Conservation (phyloP, 2,797 vertebrate species). For the Hippoglossus hippoglossus region DNA sequence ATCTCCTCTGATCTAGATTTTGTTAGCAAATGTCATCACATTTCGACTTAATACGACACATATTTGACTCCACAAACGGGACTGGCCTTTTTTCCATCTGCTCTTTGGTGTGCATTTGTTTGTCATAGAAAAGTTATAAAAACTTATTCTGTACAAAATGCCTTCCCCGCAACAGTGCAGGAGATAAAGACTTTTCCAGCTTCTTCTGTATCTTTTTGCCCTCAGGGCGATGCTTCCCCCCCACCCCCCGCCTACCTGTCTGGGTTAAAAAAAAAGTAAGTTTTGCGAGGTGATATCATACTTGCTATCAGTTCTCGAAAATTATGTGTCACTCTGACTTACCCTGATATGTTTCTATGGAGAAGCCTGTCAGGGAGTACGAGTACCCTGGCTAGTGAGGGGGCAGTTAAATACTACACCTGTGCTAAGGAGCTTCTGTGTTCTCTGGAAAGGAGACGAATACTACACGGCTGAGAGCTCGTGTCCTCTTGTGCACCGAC, state of each 20-base stretch:
- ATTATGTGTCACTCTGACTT: conserved; percentile 80
- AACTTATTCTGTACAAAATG: conserved; percentile 60
- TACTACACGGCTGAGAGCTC: conserved; percentile 23
- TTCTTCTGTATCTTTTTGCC: conserved; percentile 71
- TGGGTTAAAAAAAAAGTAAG: conserved; percentile 59
- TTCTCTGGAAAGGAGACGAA: conserved; percentile 44
- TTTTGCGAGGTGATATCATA: conserved; percentile 79
- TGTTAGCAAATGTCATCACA: conserved; percentile 13
- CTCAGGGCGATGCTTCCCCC: conserved; percentile 61
- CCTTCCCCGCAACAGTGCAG: conserved; percentile 51
- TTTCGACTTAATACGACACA: conserved; percentile 15
- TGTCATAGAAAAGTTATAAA: conserved; percentile 52
- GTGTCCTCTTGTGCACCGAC: conserved; percentile 32
- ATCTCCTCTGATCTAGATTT: neutral
- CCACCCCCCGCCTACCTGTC: conserved; percentile 64
- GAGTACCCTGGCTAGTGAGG: conserved; percentile 50
- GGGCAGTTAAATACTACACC: conserved; percentile 51
- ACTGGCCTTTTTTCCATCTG: conserved; percentile 5
- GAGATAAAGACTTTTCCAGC: conserved; percentile 77
- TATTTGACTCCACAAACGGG: conserved; percentile 7
- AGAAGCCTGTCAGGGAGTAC: conserved; percentile 56
- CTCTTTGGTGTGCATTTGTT: conserved; percentile 42
- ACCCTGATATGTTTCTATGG: conserved; percentile 61
- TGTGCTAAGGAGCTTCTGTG: conserved; percentile 36
- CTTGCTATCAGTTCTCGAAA: conserved; percentile 76